Conservation (phyloP, 2,888 invertebrate genomes). For the Aquatica leii region DNA sequence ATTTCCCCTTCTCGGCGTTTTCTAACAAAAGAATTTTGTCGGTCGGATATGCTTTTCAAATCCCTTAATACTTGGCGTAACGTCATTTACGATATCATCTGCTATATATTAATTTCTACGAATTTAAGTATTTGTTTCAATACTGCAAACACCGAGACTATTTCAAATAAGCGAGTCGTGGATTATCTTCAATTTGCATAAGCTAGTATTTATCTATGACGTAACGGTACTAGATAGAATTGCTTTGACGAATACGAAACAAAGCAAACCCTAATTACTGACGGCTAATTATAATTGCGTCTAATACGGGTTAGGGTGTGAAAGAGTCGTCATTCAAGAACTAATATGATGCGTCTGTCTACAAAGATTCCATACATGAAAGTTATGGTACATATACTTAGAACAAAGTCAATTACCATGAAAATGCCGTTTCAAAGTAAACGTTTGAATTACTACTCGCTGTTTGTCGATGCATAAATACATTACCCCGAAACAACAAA, state of each 20-base stretch:
- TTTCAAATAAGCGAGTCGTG: not conserved
- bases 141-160: not conserved
- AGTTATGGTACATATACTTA: conserved; percentile 2
- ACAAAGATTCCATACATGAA: conserved; percentile 4
- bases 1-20: conserved; percentile 11
- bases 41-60: conserved; percentile 29
- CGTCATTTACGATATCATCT: no score
- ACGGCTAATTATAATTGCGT: conserved; percentile 23
- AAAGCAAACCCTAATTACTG: conserved; percentile 19
- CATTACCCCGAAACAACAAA: no score
- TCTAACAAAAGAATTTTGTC: conserved; percentile 23
- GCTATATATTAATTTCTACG: no score
- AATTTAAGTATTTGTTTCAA: no score
- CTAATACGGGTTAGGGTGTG: conserved; percentile 15
- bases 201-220: conserved; percentile 6
- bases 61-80: conserved; percentile 10
- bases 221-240: conserved; percentile 1
- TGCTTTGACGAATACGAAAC: conserved; percentile 17
- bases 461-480: no score
- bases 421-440: no score
- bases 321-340: conserved; percentile 3
- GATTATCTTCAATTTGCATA: conserved; percentile 11
- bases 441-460: no score
- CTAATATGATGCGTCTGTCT: not conserved
- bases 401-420: no score